Conservation (phyloP, 1,140 invertebrate species). For the Lycorma delicatula region DNA sequence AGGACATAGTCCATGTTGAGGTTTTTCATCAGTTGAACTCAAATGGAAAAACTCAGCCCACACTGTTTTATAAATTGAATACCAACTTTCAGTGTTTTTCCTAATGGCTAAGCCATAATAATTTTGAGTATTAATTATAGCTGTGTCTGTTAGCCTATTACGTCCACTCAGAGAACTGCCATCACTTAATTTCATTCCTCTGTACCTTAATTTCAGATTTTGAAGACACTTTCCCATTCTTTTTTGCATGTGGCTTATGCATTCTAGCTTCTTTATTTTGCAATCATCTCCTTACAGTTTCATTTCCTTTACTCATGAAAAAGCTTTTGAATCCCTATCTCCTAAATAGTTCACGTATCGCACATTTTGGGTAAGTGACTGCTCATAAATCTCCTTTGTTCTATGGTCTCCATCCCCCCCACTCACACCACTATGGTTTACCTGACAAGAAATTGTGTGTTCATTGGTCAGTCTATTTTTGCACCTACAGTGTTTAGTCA, state of each 20-base stretch:
- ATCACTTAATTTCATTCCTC: slow-evolving; percentile 4
- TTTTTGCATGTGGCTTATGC: slow-evolving; percentile 27
- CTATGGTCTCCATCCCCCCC: slow-evolving; percentile 24
- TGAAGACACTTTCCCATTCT: slow-evolving; percentile 27
- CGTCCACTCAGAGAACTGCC: slow-evolving; percentile 13
- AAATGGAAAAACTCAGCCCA: slow-evolving; percentile 9
- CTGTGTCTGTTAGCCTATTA: slow-evolving; percentile 18
- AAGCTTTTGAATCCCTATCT: slow-evolving; percentile 24
- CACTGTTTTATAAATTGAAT: slow-evolving; percentile 3
- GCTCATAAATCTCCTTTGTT: slow-evolving; percentile 21
- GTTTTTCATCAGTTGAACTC: slow-evolving; percentile 11
- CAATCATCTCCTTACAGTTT: too few species aligned
- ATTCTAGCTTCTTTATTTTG: slow-evolving; percentile 30
- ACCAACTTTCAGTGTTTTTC: background rate
- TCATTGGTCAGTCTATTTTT: background rate
- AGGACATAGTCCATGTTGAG: slow-evolving; percentile 17
- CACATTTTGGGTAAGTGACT: slow-evolving; percentile 18
- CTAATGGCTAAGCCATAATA: slow-evolving; percentile 7
- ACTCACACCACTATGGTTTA: slow-evolving; percentile 23
- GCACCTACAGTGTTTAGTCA: slow-evolving; percentile 20
- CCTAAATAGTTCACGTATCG: slow-evolving; percentile 21
- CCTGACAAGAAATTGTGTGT: slow-evolving; percentile 17
- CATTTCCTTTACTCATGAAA: too few species aligned
- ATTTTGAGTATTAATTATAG: background rate
- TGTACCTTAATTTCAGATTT: slow-evolving; percentile 2